Percentiles rank a stretch among this genome's conserved stretches.
Conservation (phyloP, 2,113 vertebrate genomes). For the Progne subis region DNA sequence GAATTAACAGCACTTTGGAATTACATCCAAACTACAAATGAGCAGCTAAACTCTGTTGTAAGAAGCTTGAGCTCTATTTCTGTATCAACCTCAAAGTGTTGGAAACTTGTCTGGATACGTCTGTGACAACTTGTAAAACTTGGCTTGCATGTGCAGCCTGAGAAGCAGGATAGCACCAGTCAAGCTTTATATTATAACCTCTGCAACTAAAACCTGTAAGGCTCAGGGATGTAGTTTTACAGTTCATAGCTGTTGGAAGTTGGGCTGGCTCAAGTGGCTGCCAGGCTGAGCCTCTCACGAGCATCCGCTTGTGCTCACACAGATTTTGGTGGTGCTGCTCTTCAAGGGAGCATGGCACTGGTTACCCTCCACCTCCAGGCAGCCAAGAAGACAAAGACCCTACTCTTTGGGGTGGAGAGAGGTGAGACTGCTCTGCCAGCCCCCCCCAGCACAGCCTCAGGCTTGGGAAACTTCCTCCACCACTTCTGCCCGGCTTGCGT, state of each 20-base stretch:
- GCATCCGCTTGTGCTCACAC: fast-evolving
- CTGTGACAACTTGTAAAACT: background rate
- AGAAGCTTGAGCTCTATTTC: background rate
- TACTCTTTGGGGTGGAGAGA: background rate
- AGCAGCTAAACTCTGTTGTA: background rate
- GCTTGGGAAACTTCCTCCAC: background rate
- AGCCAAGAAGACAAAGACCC: background rate
- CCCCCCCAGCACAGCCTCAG: background rate
- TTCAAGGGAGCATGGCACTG: fast-evolving
- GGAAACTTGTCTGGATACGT: background rate
- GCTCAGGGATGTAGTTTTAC: background rate
- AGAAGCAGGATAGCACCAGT: background rate
- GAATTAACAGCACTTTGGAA: background rate
- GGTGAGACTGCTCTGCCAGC: background rate
- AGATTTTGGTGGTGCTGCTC: background rate
- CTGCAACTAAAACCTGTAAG: background rate
- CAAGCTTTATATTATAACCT: background rate
- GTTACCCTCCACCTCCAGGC: background rate
- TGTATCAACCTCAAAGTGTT: background rate
- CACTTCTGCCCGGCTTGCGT: background rate
- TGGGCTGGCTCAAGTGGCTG: background rate
- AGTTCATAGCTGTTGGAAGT: background rate
- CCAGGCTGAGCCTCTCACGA: background rate
- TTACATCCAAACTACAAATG: background rate
- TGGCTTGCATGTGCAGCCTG: background rate